These are phyloP conservation scores for Rhinoraja longicauda DNA, from an alignment of 2,797 vertebrate species.

Conservation along the genomic window DNA sequence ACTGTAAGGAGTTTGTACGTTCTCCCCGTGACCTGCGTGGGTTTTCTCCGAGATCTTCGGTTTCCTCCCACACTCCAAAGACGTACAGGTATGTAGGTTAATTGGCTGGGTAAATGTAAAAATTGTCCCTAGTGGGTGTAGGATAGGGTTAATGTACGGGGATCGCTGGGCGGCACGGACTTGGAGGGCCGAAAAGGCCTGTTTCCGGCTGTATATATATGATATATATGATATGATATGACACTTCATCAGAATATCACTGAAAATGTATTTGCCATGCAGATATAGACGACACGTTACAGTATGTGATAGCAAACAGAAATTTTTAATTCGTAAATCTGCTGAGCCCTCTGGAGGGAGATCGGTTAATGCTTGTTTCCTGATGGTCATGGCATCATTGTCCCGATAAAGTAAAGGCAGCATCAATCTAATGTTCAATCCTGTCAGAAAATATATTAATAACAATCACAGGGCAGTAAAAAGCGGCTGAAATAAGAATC, in stretches of 20 bases:
- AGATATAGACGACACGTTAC: background rate
- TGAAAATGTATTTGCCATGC: background rate
- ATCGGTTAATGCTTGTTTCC: background rate
- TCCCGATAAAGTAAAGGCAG: background rate
- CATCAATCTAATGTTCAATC: background rate
- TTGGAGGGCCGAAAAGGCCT: too few species aligned
- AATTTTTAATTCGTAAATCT: background rate
- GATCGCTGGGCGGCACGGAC: too few species aligned
- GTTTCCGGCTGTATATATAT: too few species aligned
- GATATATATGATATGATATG: too few species aligned
- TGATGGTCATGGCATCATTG: background rate
- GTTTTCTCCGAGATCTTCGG: too few species aligned
- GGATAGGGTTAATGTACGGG: too few species aligned
- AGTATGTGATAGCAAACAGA: background rate
- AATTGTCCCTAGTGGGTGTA: too few species aligned
- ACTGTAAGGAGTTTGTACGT: too few species aligned
- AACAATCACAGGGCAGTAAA: background rate
- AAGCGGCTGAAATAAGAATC: background rate
- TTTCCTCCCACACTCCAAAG: too few species aligned
- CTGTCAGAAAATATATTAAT: background rate
- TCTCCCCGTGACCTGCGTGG: too few species aligned
- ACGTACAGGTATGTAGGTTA: too few species aligned
- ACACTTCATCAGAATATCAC: background rate
- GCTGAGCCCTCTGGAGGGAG: background rate
- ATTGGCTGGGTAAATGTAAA: too few species aligned